Evolutionary conservation across 2,113 vertebrate genomes (phyloP), one percentile per base, ranked within the genome.

Genomic region (Cololabis saira): DNA sequence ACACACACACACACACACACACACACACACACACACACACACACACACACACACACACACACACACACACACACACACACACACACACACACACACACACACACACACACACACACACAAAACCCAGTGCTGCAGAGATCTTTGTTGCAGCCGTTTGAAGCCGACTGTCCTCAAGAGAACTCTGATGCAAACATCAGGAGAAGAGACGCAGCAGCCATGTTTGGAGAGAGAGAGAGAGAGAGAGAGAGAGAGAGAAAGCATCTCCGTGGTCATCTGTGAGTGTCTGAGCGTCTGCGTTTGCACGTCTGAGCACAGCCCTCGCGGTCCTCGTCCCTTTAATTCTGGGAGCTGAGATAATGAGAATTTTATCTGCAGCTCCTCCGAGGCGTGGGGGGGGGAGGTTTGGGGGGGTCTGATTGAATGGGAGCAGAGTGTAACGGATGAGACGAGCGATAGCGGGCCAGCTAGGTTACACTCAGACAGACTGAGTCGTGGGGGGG

Each of bases 381-480:
- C 75, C 48, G 86, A 87, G 87, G 83, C 84, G 68, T 54, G 60
- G 10, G 33, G 30, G 3, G 30, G 30, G 30, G 30, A 8, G n/a
- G n/a, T n/a, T n/a, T 30, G 30, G 30, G 44, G 65, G 77, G 55
- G 74, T 87, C 89, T 92, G 91, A 92, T 89, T 90, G 89, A 92
- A 93, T 90, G 90, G 88, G 90, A 92, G 86, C 87, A 90, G 80
- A 85, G 83, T 90, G 90, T 92, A 93, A 93, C 90, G 76, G 90
- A 92, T 92, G 90, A 93, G 88, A 86, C 68, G 51, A 74, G 73
- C 66, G 89, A 91, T 91, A 91, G 81, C 65, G 61, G 59, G 80
- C 83, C 67, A 58, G 78, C 76, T 87, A 65, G 74, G 80, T 89
- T 85, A 82, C 78, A 81, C 68, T 67, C 48, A 44, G 71, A 71